Conservation (phyloP, 1,140 invertebrate genomes). For the Brachionus rotundiformis region DNA sequence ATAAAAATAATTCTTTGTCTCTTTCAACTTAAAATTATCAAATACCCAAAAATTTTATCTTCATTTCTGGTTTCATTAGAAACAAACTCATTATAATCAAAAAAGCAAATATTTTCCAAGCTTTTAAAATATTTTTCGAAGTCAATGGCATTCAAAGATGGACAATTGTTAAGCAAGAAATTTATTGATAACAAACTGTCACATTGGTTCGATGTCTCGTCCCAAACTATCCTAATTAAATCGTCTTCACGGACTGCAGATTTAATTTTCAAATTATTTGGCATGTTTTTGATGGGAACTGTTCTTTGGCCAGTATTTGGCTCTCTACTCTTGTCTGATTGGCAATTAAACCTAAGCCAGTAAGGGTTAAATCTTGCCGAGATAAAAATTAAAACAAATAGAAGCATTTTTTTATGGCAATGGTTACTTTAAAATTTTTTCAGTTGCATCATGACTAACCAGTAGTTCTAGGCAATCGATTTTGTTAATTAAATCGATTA, state of each 20-base stretch:
- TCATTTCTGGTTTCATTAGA: not conserved
- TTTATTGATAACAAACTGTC: conserved; percentile 8
- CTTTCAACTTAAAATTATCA: not conserved
- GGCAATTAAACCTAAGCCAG: conserved; percentile 46
- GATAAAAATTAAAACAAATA: no score
- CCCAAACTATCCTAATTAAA: conserved; percentile 12
- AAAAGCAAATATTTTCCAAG: not conserved
- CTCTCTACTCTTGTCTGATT: conserved; percentile 38
- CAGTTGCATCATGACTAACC: no score
- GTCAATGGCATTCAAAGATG: not conserved
- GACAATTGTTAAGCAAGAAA: conserved; percentile 4
- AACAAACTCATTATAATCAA: conserved; percentile 11
- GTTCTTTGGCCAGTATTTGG: conserved; percentile 36
- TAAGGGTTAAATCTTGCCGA: conserved; percentile 45
- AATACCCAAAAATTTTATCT: conserved; percentile 15
- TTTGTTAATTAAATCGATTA: no score
- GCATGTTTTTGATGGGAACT: conserved; percentile 6
- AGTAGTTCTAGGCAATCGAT: no score
- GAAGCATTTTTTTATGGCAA: no score
- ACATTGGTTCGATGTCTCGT: not conserved
- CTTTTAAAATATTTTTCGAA: not conserved
- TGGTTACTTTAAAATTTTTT: no score
- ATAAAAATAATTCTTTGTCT: not conserved
- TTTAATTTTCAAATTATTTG: conserved; percentile 15
- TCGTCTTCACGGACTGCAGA: not conserved